phyloP scores from a whole-genome alignment of 2,888 invertebrate genomes.

The Phragmatobia fuliginosa region DNA sequence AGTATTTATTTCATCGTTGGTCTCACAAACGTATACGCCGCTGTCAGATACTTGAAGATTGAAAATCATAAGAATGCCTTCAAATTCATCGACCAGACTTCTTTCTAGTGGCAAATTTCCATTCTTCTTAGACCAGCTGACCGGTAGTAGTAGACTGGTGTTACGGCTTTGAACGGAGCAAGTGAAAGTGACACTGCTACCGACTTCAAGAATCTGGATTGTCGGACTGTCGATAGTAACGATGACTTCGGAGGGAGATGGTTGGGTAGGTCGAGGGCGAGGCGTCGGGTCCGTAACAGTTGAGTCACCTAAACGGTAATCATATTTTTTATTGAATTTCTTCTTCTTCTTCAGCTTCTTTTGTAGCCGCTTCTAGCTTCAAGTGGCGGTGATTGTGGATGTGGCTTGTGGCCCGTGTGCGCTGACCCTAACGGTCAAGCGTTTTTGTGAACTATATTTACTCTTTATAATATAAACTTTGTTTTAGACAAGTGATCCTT shows the following conservation, averaged over 20 bases:
- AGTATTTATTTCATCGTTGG: slow-evolving; percentile 90
- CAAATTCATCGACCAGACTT: slow-evolving; percentile 88
- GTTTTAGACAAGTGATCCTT: not conserved
- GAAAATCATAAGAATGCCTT: slow-evolving; percentile 92
- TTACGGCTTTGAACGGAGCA: slow-evolving; percentile 88
- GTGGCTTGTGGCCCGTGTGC: not conserved
- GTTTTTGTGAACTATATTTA: not conserved
- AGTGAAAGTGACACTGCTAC: slow-evolving; percentile 91
- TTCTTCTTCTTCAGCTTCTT: too few species aligned
- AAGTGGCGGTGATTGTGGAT: not conserved
- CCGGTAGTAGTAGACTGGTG: slow-evolving; percentile 73
- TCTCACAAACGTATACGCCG: slow-evolving; percentile 95
- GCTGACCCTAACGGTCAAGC: too few species aligned
- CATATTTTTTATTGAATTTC: too few species aligned
- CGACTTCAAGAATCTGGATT: slow-evolving; percentile 92
- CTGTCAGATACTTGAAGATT: slow-evolving; percentile 92
- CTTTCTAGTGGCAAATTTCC: slow-evolving; percentile 90
- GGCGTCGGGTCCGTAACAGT: slow-evolving; percentile 33
- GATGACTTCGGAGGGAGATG: slow-evolving; percentile 83
- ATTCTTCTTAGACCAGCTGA: slow-evolving; percentile 92
- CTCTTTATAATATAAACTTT: not conserved
- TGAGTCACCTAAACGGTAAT: slow-evolving; percentile 25
- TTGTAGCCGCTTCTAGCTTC: too few species aligned
- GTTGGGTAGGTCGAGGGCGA: slow-evolving; percentile 35
- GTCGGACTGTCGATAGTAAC: slow-evolving; percentile 90